These are phyloP conservation scores for Hylia prasina DNA, from an alignment of 2,113 vertebrate species.

Conservation along the genomic window DNA sequence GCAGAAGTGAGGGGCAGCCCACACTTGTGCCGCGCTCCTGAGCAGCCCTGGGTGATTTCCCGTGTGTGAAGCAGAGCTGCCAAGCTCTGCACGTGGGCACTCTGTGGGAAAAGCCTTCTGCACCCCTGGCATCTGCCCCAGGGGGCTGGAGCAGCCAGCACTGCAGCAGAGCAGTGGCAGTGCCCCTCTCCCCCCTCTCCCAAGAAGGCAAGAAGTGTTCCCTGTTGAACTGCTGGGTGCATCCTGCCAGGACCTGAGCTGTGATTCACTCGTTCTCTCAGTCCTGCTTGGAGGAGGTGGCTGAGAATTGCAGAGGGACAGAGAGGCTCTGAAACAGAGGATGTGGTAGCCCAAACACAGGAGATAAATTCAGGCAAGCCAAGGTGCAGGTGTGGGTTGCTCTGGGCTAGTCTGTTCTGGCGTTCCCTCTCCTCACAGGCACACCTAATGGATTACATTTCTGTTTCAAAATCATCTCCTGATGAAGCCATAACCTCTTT, in stretches of 20 bases:
- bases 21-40: fast-evolving
- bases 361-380: neutral
- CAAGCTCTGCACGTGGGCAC: fast-evolving
- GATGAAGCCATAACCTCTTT: slow-evolving; percentile 3
- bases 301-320: neutral
- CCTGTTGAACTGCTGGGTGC: neutral
- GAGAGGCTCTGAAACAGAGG: neutral
- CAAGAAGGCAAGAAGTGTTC: fast-evolving
- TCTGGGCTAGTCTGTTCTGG: neutral
- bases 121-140: neutral
- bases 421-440: neutral
- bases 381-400: neutral
- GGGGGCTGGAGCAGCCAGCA: neutral
- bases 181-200: neutral
- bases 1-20: neutral
- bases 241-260: neutral
- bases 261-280: fast-evolving
- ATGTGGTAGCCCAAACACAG: neutral
- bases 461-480: neutral
- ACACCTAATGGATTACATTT: neutral
- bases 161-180: neutral
- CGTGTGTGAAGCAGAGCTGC: neutral
- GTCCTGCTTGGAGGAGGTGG: neutral
- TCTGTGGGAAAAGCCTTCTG: fast-evolving
- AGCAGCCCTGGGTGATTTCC: neutral